Evolutionary conservation across 1,140 invertebrate genomes (phyloP), one percentile per base, ranked within the genome.

Genomic region (Drosophila takahashii): DNA sequence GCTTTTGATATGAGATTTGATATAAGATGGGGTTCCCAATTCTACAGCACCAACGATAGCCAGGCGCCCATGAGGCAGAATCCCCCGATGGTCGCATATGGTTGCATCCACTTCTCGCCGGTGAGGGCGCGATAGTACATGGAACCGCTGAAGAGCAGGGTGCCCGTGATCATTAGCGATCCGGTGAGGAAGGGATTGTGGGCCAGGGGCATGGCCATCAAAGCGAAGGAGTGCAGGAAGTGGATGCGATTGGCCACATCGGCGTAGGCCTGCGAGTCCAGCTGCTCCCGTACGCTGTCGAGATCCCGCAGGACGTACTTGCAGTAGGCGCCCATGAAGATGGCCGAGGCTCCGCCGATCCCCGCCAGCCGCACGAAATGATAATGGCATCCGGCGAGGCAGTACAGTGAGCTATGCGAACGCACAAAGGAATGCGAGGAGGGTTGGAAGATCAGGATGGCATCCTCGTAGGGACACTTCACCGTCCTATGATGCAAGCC

Each of bases 121-220:
- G 97, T 97, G 48, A 98, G 94, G 5, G 96, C 96, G 91, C 96
- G 95, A 90, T 96, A 97, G 92, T 99, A 99, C 92, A 97, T 98
- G 13, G 96, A 95, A 8, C 98, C 98, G 93, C 95, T 96, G 92
- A 98, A 99, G 36, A 98, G 86, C 1, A 95, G 65, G 56, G 96
- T 97, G 15, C 98, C 98, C 41, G 94, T 92, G 13, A 95, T 91
- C 71, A 98, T 94, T 41, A 98, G 94, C 0, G 94, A 92, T n/a
- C 96, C 97, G 91, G 95, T 95, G 80, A 97, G 77, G 52, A 93
- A 92, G 22, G 97, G 97, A 87, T 93, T 93, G 77, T 93, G 94
- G 48, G 95, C 95, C 26, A 98, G 89, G 0, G 97, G 97, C 51
- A 97, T 94, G 34, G 94, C 96, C 59, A 98, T 91, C 29, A 98